Percentiles rank a stretch among this genome's conserved stretches.
Conservation (phyloP, 2,113 vertebrate species). For the Megaceryle torquata region DNA sequence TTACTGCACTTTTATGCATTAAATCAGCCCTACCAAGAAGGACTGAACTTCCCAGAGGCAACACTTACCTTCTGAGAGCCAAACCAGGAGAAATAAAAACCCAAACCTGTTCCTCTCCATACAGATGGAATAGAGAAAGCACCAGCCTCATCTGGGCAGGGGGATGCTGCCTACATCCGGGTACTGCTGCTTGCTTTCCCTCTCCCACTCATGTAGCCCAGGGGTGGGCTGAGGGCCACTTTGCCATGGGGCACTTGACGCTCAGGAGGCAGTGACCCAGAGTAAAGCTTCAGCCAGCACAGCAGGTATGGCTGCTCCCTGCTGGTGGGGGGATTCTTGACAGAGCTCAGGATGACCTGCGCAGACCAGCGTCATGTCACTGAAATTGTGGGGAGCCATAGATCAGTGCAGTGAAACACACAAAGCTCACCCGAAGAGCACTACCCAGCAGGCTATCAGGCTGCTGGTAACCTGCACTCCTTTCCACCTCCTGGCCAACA, state of each 20-base stretch:
- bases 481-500: background rate
- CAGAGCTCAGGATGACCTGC: background rate
- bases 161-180: accelerated
- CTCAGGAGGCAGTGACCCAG: background rate
- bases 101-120: background rate
- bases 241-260: accelerated
- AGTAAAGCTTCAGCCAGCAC: background rate
- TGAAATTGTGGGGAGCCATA: accelerated
- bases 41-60: background rate
- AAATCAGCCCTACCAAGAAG: background rate
- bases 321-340: accelerated
- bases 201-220: accelerated
- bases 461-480: background rate
- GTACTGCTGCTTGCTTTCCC: background rate
- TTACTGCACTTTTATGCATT: background rate
- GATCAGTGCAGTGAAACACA: background rate
- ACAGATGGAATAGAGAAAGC: background rate
- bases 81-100: background rate
- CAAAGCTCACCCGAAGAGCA: background rate
- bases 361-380: background rate
- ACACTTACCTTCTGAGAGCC: background rate
- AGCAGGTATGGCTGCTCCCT: background rate
- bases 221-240: background rate
- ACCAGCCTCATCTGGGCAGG: background rate
- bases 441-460: background rate